Evolutionary conservation across 2,888 invertebrate species (phyloP), one percentile per base, ranked within the genome.

Genomic region (Trissoscelio sp.): DNA sequence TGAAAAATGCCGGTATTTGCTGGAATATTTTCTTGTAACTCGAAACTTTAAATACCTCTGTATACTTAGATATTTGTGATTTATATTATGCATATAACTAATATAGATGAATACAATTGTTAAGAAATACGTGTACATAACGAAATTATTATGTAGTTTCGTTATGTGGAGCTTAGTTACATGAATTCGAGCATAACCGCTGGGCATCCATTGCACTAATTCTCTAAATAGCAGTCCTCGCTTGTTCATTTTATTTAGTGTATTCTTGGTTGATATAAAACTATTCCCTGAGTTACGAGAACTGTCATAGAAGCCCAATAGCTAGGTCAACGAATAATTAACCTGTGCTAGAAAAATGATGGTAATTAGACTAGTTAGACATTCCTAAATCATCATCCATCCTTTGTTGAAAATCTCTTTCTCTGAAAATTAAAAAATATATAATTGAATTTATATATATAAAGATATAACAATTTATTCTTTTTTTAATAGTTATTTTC

Each of bases 341-440:
- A 84, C 83, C 20, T 70, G 74, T 75, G 75, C 86, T 88, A 87
- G 67, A 73, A 64, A 69, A 80, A 67, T 62, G 80, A 69, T 77
- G 85, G 83, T 84, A 84, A 85, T 89, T 89, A 88, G 82, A 88
- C 89, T 88, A 89, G 86, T 79, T 89, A 89, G 51, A 89, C 89
- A 89, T 89, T 74, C 89, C 91, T 78, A 89, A 84, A 80, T 91
- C 91, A 79, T 91, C 91, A n/a, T n/a, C n/a, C 85, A 89, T 88
- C 79, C 85, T 88, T 82, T 89, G 89, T 28, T 87, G 88, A 69
- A 88, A 87, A 67, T 88, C 88, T 67, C 87, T 88, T 78, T 88
- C 89, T 87, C 91, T 91, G 46, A 11, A 69, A 44, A 24, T 3
- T 9, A 18, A 44, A 18, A 1, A 44, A 44, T n/a, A n/a, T n/a